Evolutionary conservation across 1,140 invertebrate species (phyloP).

Genomic region (Luehdorfia chinensis): DNA sequence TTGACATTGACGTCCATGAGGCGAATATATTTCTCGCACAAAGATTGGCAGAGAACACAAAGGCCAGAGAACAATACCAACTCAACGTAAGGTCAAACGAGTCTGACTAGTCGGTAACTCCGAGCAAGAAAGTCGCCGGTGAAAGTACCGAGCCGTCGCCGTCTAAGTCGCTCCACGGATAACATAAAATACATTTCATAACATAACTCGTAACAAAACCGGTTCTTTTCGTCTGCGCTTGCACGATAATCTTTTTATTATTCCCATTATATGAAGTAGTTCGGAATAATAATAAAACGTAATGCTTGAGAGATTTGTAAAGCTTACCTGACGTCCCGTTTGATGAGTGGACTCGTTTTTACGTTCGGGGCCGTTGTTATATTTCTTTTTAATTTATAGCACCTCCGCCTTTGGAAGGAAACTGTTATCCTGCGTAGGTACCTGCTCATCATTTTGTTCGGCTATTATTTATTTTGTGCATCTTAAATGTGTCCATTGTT

Average conservation of each 20-base stretch:
- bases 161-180: constrained; percentile 55
- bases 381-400: no score
- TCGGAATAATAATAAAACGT: constrained; percentile 41
- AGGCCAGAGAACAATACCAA: constrained; percentile 40
- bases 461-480: no score
- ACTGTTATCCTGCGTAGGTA: no score
- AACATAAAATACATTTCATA: constrained; percentile 63
- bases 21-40: constrained; percentile 33
- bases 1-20: constrained; percentile 34
- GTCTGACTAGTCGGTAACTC: constrained; percentile 39
- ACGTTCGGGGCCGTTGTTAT: no score
- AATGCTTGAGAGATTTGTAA: constrained; percentile 43
- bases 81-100: constrained; percentile 47
- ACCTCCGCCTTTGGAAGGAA: no score
- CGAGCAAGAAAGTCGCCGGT: constrained; percentile 59
- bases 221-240: constrained; percentile 41
- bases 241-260: constrained; percentile 43
- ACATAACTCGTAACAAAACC: constrained; percentile 55
- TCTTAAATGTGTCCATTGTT: no score
- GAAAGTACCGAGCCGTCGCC: constrained; percentile 56
- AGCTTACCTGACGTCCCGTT: constrained; percentile 33
- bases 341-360: no score
- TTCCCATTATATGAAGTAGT: constrained; percentile 32
- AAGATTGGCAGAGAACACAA: constrained; percentile 38
- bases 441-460: no score